Conservation (phyloP, 2,113 vertebrate genomes). For the Plecturocebus donacophilus region DNA sequence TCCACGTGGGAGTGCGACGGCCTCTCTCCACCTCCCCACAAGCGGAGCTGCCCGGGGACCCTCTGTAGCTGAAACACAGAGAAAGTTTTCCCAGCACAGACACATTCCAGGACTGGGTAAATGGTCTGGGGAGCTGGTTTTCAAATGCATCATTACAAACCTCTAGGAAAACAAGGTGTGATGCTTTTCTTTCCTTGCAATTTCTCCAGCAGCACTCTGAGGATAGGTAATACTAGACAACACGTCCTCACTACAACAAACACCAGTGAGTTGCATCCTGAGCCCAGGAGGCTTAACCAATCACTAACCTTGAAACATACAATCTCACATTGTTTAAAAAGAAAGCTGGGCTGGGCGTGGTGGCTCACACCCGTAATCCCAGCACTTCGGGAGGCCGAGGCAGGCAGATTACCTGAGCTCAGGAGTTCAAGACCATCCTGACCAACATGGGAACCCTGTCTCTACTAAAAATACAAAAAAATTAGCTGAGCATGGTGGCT, state of each 20-base stretch:
- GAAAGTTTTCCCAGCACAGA: not conserved
- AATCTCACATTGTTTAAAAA: accelerated
- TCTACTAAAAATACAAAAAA: no score
- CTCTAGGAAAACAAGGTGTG: no score
- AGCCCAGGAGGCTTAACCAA: not conserved
- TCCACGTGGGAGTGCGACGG: accelerated
- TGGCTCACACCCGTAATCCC: no score
- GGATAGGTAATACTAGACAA: accelerated
- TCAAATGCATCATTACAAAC: not conserved
- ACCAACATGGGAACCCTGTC: no score
- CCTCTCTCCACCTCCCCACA: not conserved
- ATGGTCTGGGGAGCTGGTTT: not conserved
- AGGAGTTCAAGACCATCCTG: no score
- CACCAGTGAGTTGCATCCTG: not conserved
- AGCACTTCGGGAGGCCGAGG: no score
- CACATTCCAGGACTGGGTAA: no score
- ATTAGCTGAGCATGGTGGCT: no score
- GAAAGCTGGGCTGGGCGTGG: no score
- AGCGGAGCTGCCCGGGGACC: accelerated
- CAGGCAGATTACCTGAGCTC: no score
- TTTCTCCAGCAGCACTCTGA: not conserved
- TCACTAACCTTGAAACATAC: no score
- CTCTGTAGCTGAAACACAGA: no score
- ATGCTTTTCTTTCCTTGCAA: not conserved
- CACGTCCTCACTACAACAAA: accelerated